A percentile compares a stretch with the other conserved stretches of the same genome.
These are phyloP conservation scores for Drosophila trichaetosa DNA, from an alignment of 2,888 invertebrate species.

Conservation along the genomic window DNA sequence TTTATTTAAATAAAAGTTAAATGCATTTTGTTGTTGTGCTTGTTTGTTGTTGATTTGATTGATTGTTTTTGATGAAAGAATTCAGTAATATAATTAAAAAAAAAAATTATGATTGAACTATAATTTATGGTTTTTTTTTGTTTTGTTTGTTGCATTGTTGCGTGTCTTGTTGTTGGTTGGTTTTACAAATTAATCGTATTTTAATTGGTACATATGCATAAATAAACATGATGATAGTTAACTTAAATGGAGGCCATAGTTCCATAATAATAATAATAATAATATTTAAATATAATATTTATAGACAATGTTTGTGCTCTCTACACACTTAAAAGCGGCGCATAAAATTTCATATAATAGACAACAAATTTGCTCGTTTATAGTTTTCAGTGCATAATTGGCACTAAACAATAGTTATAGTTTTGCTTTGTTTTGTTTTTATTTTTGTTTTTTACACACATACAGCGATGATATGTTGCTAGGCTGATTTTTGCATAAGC, in stretches of 20 bases:
- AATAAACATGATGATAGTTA: constrained; percentile 46
- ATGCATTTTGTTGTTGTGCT: constrained; percentile 67
- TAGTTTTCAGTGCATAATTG: constrained; percentile 52
- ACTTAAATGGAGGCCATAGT: constrained; percentile 43
- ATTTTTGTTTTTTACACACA: constrained; percentile 38
- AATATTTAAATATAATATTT: constrained; percentile 29
- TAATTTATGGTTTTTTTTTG: constrained; percentile 45
- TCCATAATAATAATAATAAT: constrained; percentile 18
- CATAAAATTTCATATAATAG: constrained; percentile 71
- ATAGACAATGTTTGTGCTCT: constrained; percentile 49
- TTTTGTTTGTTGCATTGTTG: constrained; percentile 67
- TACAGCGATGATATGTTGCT: constrained; percentile 64
- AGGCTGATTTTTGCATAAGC: constrained; percentile 53
- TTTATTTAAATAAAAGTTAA: constrained; percentile 82
- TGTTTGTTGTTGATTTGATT: constrained; percentile 48
- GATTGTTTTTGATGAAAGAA: constrained; percentile 32
- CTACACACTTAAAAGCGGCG: constrained; percentile 63
- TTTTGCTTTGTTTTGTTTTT: constrained; percentile 27
- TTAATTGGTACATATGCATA: constrained; percentile 44
- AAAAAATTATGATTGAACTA: constrained; percentile 62
- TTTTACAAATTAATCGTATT: constrained; percentile 46
- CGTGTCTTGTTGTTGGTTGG: constrained; percentile 66
- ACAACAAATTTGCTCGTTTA: constrained; percentile 63
- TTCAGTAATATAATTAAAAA: constrained; percentile 14
- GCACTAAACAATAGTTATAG: constrained; percentile 56